Evolutionary conservation across 2,113 vertebrate species (phyloP).

Genomic region (Castor canadensis): DNA sequence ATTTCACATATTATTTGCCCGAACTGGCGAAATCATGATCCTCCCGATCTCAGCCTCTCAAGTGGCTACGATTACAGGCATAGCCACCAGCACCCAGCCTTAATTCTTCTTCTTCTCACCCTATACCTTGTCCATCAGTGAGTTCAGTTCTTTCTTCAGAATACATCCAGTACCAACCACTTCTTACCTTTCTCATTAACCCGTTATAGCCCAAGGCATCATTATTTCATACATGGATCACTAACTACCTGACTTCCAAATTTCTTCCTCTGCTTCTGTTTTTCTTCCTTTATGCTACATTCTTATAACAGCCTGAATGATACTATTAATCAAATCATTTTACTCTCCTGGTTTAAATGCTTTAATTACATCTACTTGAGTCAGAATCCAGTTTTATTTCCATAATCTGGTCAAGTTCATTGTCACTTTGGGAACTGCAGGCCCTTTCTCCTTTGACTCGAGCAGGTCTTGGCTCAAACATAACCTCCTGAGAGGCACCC

Average conservation of each 20-base stretch:
- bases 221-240: background rate
- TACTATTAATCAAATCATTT: background rate
- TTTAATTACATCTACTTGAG: background rate
- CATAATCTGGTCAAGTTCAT: background rate
- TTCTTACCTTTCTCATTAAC: background rate
- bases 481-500: background rate
- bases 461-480: background rate
- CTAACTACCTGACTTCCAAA: no score
- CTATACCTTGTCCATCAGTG: background rate
- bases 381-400: background rate
- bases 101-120: background rate
- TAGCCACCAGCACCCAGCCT: no score
- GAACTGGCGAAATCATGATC: no score
- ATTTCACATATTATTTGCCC: no score
- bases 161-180: background rate
- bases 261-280: background rate
- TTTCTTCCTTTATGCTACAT: background rate
- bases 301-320: background rate
- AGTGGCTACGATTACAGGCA: no score
- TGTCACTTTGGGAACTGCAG: background rate
- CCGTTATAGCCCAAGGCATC: background rate
- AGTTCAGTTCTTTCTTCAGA: background rate
- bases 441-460: background rate
- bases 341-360: background rate
- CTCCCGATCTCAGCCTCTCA: no score